Percentiles rank a stretch among this genome's conserved stretches.
phyloP scores from a whole-genome alignment of 2,888 invertebrate genomes.

The Myopa tessellatipennis region DNA sequence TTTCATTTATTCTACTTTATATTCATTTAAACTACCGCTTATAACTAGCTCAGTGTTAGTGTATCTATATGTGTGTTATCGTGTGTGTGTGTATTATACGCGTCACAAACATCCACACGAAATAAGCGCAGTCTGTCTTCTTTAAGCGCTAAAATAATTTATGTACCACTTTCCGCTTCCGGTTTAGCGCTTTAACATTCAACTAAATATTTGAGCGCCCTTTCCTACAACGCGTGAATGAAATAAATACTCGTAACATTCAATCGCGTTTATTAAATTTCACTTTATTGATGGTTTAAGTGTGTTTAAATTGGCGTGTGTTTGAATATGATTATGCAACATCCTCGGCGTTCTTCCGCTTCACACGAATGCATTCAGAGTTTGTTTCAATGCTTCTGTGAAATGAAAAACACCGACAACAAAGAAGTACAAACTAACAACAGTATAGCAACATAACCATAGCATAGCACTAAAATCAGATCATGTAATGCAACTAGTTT shows the following conservation, averaged over 20 bases:
- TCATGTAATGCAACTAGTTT: background rate
- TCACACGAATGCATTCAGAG: too few relatives aligned
- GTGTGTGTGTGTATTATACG: background rate
- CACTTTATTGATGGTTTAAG: background rate
- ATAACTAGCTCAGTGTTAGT: background rate
- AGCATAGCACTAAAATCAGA: too few relatives aligned
- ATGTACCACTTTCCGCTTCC: slow-evolving; percentile 16
- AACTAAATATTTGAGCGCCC: background rate
- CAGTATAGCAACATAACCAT: too few relatives aligned
- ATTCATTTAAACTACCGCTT: background rate
- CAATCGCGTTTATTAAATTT: background rate
- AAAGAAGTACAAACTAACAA: too few relatives aligned
- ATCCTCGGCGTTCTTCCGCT: too few relatives aligned
- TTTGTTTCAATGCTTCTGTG: too few relatives aligned
- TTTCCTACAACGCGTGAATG: background rate
- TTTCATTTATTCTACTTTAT: background rate
- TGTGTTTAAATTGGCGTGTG: too few relatives aligned
- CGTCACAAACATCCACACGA: too few relatives aligned
- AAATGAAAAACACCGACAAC: too few relatives aligned
- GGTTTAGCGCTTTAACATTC: background rate
- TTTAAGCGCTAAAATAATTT: slow-evolving; percentile 21
- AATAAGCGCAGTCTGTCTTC: background rate
- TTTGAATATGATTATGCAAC: too few relatives aligned
- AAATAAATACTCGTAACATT: background rate
- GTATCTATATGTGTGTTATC: background rate